Evolutionary conservation across 2,113 vertebrate genomes (phyloP), one percentile per base, ranked within the genome.

Genomic region (Pachyramphus minor): DNA sequence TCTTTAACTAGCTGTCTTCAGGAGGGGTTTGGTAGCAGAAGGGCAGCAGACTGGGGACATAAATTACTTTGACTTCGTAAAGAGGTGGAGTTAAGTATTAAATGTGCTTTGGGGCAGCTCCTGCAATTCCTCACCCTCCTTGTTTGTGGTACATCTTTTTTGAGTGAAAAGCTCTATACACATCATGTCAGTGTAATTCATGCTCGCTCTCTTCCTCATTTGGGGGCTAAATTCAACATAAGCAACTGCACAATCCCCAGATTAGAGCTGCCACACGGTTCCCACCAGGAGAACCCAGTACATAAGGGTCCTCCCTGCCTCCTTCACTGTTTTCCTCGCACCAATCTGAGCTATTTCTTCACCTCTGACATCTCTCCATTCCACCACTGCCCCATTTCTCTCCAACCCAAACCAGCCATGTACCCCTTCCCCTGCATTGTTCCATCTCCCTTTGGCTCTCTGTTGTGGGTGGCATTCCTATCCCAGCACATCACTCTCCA

Each of bases 101-200:
- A 92, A 89, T 63, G 62, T 88, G 53, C 79, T 96, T 89, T 87
- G 62, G 72, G 85, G 84, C 69, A 67, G 30, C 63, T 87, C 33
- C 64, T 91, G 85, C 42, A 50, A 41, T 84, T 78, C 41, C 50
- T 93, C 62, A 44, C 39, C 63, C 41, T 92, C 74, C 27, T 93
- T 44, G 31, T 45, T 71, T 69, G 53, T 49, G 62, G 60, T 55
- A 19, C 49, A 41, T 45, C 63, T 75, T 91, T 94, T 62, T 58
- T 16, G n/a, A 86, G 35, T 17, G 45, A 73, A 89, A 82, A 87
- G 42, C 13, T 78, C 4, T 49, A 4, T 55, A 18, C 49, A 31
- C 45, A 18, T 67, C 44, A n/a, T 17, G 35, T 33, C 21, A 7
- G 39, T 1, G 2, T 73, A 28, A 66, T 37, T 93, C 60, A 11